Conservation (phyloP, 2,113 vertebrate genomes). For the Myotis lucifugus region DNA sequence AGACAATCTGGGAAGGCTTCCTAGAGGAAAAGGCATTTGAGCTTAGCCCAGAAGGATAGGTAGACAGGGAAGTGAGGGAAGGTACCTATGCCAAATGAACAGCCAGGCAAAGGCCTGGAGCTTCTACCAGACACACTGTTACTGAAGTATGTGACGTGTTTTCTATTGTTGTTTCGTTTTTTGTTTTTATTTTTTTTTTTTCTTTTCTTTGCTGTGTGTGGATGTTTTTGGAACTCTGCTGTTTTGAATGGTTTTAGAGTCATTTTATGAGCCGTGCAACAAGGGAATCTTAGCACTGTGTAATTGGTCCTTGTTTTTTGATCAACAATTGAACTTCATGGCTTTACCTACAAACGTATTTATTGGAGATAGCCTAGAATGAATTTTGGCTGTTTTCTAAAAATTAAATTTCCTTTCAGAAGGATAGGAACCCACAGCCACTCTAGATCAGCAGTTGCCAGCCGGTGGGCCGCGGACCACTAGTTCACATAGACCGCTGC, state of each 20-base stretch:
- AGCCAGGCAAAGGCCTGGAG: neutral
- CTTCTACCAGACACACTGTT: neutral
- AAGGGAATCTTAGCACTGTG: neutral
- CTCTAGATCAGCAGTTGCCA: neutral
- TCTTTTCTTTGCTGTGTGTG: neutral
- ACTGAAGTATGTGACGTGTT: neutral
- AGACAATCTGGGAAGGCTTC: neutral
- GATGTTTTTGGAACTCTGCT: neutral
- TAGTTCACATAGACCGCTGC: too few species aligned
- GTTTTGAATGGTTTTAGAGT: neutral
- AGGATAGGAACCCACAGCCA: neutral
- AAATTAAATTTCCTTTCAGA: neutral
- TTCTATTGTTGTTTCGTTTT: neutral
- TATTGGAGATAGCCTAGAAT: neutral
- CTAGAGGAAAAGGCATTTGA: neutral
- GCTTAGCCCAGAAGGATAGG: neutral
- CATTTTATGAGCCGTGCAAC: neutral
- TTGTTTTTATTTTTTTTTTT: neutral
- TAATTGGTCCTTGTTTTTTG: neutral
- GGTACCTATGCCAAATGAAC: neutral
- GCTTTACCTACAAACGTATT: neutral
- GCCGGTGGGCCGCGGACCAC: too few species aligned
- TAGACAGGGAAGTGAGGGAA: neutral
- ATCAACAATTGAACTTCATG: neutral
- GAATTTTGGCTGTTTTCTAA: constrained; percentile 32